A percentile compares a stretch with the other conserved stretches of the same genome.
These are phyloP conservation scores for Horisme vitalbata DNA, from an alignment of 2,888 invertebrate species.

Conservation along the genomic window DNA sequence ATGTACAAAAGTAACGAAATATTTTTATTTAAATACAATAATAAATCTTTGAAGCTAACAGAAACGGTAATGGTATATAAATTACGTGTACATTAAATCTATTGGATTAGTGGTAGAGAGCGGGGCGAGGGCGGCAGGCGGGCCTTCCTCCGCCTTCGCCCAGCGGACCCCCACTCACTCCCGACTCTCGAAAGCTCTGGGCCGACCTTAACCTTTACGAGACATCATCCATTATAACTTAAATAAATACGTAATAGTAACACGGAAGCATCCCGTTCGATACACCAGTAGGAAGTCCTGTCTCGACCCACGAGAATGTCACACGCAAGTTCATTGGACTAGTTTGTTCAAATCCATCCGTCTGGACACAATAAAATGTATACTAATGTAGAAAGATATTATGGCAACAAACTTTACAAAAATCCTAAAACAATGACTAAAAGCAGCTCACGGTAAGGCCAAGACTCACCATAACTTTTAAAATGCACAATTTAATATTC, in stretches of 20 bases:
- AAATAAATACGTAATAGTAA: constrained; percentile 66
- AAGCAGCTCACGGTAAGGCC: constrained; percentile 76
- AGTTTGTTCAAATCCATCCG: constrained; percentile 80
- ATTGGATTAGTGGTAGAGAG: constrained; percentile 39
- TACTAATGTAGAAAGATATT: constrained; percentile 82
- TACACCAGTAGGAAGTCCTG: constrained; percentile 48
- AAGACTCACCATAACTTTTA: constrained; percentile 73
- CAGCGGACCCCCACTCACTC: constrained; percentile 11
- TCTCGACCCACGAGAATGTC: constrained; percentile 55
- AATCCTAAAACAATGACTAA: constrained; percentile 83
- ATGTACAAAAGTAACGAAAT: constrained; percentile 81
- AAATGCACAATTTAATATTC: constrained; percentile 83
- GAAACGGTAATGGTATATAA: constrained; percentile 63
- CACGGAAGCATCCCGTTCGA: constrained; percentile 54
- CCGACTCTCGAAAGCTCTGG: constrained; percentile 25
- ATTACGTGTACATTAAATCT: constrained; percentile 43
- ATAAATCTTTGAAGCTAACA: constrained; percentile 72
- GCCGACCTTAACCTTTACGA: constrained; percentile 42
- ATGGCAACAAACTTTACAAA: constrained; percentile 83
- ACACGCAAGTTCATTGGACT: constrained; percentile 72
- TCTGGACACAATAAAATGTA: constrained; percentile 76
- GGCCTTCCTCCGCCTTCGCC: constrained; percentile 11
- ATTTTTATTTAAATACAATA: constrained; percentile 72
- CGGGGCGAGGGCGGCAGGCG: constrained; percentile 30
- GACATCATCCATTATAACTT: constrained; percentile 49